Evolutionary conservation across 2,113 vertebrate genomes (phyloP).

Genomic region (Anoura caudifer): DNA sequence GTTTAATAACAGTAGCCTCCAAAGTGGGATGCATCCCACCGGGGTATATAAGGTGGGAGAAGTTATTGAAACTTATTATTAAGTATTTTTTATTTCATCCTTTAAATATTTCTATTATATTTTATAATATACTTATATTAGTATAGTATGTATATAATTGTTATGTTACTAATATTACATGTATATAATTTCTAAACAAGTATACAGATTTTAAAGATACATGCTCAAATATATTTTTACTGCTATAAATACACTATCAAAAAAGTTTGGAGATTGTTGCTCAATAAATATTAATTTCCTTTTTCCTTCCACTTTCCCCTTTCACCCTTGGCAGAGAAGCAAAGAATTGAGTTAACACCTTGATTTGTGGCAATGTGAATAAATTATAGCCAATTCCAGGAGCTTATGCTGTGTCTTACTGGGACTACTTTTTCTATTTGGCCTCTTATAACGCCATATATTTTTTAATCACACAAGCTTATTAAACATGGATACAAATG

Average conservation of each 20-base stretch:
- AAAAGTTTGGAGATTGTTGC: conserved; percentile 7
- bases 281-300: conserved; percentile 42
- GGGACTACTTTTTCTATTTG: conserved; percentile 50
- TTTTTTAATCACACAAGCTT: conserved; percentile 55
- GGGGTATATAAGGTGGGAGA: neutral
- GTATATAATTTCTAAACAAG: conserved; percentile 9
- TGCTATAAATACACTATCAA: conserved; percentile 15
- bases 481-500: conserved; percentile 65
- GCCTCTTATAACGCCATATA: conserved; percentile 44
- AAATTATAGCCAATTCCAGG: conserved; percentile 41
- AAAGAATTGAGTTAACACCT: conserved; percentile 54
- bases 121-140: neutral
- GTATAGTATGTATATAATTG: neutral
- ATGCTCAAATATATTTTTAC: conserved; percentile 26
- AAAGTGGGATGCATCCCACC: neutral
- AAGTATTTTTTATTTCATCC: conserved; percentile 21
- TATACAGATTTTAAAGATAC: neutral
- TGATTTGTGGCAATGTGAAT: conserved; percentile 59
- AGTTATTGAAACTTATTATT: conserved; percentile 11
- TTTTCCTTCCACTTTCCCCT: conserved; percentile 33
- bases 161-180: neutral
- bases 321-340: conserved; percentile 51
- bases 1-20: neutral
- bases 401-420: conserved; percentile 35
- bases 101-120: neutral